Evolutionary conservation across 2,888 invertebrate species (phyloP), one percentile per base, ranked within the genome.

Genomic region (Hemistola chrysoprasaria): DNA sequence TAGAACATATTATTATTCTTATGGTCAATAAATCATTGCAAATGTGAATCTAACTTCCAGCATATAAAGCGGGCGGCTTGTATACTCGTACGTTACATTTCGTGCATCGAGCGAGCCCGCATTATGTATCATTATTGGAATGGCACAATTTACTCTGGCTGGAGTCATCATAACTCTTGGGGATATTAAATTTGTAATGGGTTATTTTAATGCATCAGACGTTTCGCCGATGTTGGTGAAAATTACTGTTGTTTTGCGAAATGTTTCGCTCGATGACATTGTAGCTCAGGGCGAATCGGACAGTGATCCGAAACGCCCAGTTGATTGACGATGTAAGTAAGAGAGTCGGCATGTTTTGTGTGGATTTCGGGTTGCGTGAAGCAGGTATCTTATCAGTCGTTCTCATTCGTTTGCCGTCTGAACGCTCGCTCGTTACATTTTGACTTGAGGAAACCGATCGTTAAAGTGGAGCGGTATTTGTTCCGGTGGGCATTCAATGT

Each of bases 91-190:
- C 39, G 31, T 45, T 53, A 48, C 53, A 57, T 56, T 67, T 72
- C 68, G 66, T 65, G 56, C 70, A 73, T 76, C 72, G 70, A 73
- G 64, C 65, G 66, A 69, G 53, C 78, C 71, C 71, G 75, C 77
- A 86, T 87, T 86, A 85, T 72, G 78, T 77, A 68, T 83, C 81
- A 86, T 86, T 86, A 85, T 75, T 72, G 68, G 75, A 85, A 86
- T 84, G 79, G 81, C 76, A 83, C 78, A 80, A 83, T 82, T 83
- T 82, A 71, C 76, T 75, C 52, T 63, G 66, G 67, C 52, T 63
- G 66, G 67, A 78, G 78, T 78, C 75, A 76, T 78, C 75, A 76
- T 78, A 80, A 74, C 74, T 75, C 67, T 65, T 60, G 49, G 56
- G 61, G 70, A 71, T 77, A 79, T 79, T 75, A 79, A 78, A 78